Conservation (phyloP, 2,797 vertebrate genomes). For the Rhincodon typus region DNA sequence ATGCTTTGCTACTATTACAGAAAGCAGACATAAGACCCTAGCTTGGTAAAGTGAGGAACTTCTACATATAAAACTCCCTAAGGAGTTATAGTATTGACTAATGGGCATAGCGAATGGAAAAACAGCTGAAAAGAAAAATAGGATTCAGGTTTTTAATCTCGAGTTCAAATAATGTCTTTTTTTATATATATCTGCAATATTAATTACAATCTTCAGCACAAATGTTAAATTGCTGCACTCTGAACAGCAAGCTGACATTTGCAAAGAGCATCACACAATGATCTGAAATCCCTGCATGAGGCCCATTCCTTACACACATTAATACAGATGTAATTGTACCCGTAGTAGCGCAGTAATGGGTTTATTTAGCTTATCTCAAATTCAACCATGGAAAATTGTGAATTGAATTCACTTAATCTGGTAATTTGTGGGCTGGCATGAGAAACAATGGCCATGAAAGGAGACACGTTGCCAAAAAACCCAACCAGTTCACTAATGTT, state of each 20-base stretch:
- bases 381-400: background rate
- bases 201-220: background rate
- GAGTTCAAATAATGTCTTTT: too few species aligned
- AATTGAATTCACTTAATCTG: background rate
- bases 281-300: background rate
- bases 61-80: background rate
- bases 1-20: background rate
- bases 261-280: background rate
- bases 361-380: background rate
- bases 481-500: background rate
- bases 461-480: background rate
- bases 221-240: background rate
- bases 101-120: background rate
- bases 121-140: constrained; percentile 4
- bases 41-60: background rate
- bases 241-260: background rate
- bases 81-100: background rate
- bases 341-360: background rate
- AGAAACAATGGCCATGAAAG: background rate
- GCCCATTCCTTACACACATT: background rate
- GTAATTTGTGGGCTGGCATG: background rate
- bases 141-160: background rate
- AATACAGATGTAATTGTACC: background rate
- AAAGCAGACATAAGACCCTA: background rate
- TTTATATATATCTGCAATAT: background rate